Evolutionary conservation across 2,113 vertebrate species (phyloP).

Genomic region (Laterallus jamaicensis): DNA sequence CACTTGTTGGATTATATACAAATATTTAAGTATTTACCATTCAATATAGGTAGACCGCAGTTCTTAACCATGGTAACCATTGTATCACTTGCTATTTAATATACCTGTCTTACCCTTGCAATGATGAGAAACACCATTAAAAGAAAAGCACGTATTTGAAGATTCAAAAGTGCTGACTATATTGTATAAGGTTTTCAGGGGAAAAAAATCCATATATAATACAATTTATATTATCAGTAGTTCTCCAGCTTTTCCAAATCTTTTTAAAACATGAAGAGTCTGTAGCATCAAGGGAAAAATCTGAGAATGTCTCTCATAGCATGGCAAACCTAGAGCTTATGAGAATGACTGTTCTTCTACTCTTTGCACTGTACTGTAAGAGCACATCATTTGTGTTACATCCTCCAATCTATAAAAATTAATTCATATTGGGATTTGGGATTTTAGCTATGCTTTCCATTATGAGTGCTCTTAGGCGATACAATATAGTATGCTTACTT

Average conservation of each 20-base stretch:
- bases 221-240: not conserved
- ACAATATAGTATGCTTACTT: not conserved
- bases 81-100: not conserved
- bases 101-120: not conserved
- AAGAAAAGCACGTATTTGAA: not conserved
- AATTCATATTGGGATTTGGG: not conserved
- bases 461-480: not conserved
- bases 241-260: not conserved
- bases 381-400: not conserved
- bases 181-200: not conserved
- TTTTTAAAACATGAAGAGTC: not conserved
- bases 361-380: not conserved
- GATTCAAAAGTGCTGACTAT: not conserved
- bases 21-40: conserved; percentile 5
- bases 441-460: not conserved
- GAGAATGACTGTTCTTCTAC: not conserved
- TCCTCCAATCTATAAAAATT: not conserved
- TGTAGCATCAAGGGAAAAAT: not conserved
- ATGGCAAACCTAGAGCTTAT: not conserved
- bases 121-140: not conserved
- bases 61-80: conserved; percentile 19
- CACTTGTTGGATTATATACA: not conserved
- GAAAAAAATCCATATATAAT: not conserved
- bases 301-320: not conserved
- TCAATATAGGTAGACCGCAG: not conserved